Evolutionary conservation across 2,797 vertebrate species (phyloP), one percentile per base, ranked within the genome.

Genomic region (Sebastes cheni): DNA sequence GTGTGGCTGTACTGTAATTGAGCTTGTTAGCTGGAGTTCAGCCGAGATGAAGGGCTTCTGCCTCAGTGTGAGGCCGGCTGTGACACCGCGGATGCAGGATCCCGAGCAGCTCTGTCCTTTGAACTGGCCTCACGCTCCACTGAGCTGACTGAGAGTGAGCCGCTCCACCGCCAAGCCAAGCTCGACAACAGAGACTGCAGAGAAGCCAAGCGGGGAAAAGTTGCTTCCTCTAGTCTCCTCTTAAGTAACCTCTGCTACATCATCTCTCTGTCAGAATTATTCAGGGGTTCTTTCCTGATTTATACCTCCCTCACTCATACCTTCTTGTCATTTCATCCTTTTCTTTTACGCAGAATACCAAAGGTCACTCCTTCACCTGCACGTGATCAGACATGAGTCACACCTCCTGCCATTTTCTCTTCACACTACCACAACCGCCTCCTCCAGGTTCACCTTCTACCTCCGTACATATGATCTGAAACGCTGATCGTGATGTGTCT

Each of bases 21-120:
- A 84, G 77, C 77, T 82, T 76, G 77, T 83, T 88, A 86, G 82
- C 68, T 55, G 77, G 64, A 79, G 66, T 29, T 79, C 66, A 67
- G 16, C 68, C 16, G 54, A 77, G 62, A 82, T 71, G 25, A 81
- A 81, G 67, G 59, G 36, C 25, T 8, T 46, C 58, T 9, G 82
- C 72, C 81, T 65, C 74, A 22, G 46, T 14, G 1, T 55, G 80
- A 74, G 14, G 52, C 72, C 16, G 27, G 12, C 76, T 62, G 65
- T 30, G 59, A 80, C 64, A 56, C 42, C 68, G 46, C 4, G 75
- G 79, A 56, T 58, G 34, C 68, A n/a, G 72, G 23, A 78, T 67
- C 67, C 32, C 11, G 46, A 54, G 42, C 65, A 11, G 68, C 25
- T 2, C 64, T 39, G 78, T 32, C 56, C 64, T 72, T 75, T 84